Evolutionary conservation across 2,113 vertebrate genomes (phyloP), one percentile per base, ranked within the genome.

Genomic region (Vulpes ferrilata): DNA sequence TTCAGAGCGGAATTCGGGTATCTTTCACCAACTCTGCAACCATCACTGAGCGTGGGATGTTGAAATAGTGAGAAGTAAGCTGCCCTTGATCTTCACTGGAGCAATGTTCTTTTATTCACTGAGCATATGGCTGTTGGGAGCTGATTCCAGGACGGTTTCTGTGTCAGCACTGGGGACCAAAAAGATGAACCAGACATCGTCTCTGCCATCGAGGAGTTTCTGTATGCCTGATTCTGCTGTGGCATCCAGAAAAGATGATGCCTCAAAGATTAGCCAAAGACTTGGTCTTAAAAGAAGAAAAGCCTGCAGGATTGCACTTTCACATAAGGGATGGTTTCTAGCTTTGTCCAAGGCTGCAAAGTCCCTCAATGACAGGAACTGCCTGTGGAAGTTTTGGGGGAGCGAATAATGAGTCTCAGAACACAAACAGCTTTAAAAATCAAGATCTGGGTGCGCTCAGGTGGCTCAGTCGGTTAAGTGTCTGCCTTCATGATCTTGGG

Each of bases 61-160:
- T 62, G 80, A 85, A 95, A 80, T 43, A 62, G 51, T 92, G n/a
- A 95, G 83, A 76, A 19, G 55, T 51, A 80, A 95, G 87, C 35
- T 92, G 38, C 27, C 48, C 32, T 93, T 57, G 69, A 11, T 94
- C 62, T 22, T 69, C 87, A 76, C 80, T 74, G 60, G 57, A 67
- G 10, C 38, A 48, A 90, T 0, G 7, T 60, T 78, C 62, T 96
- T 90, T 55, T 53, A 76, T 81, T 84, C 65, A 53, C 35, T 64
- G 53, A 84, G 64, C n/a, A 93, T 59, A 88, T 74, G 30, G 35
- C 69, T 93, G 90, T 32, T 81, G 59, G 89, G 38, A 48, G 32
- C 11, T 1, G 0, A 78, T 84, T 93, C 74, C 16, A 85, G 55
- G 32, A 89, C 5, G 1, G 35, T 82, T 81, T 97, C 43, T 85